phyloP scores from a whole-genome alignment of 2,113 vertebrate species.

The Formicarius rufipectus region DNA sequence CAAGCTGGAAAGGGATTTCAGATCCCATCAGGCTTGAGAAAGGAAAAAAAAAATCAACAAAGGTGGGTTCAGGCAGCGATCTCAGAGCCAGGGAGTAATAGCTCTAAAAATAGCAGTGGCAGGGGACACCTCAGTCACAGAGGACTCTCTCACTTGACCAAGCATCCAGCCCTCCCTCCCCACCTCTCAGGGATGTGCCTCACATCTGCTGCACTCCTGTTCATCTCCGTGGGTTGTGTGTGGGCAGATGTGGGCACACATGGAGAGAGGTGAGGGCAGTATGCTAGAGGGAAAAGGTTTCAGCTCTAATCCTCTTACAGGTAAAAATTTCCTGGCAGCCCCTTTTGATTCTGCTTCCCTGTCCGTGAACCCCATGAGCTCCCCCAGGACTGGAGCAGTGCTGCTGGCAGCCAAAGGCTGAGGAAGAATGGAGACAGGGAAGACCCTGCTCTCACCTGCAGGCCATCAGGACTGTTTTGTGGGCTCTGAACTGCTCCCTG shows the following conservation, averaged over 20 bases:
- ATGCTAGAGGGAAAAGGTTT: neutral
- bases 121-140: neutral
- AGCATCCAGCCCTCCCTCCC: neutral
- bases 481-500: slow-evolving; percentile 94
- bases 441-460: slow-evolving; percentile 84
- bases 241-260: neutral
- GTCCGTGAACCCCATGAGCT: neutral
- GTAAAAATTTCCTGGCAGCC: neutral
- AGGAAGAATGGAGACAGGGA: neutral
- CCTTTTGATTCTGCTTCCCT: neutral
- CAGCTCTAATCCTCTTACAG: neutral
- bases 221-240: neutral
- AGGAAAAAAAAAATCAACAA: neutral
- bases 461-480: slow-evolving; percentile 98
- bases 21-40: neutral
- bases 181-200: neutral
- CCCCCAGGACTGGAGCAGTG: neutral
- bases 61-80: neutral
- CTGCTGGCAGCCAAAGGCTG: neutral
- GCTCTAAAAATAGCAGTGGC: neutral
- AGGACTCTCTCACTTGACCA: neutral
- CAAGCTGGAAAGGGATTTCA: neutral
- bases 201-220: neutral
- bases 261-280: neutral
- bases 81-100: neutral